Evolutionary conservation across 2,888 invertebrate species (phyloP), one percentile per base, ranked within the genome.

Genomic region (Synanthedon tipuliformis): DNA sequence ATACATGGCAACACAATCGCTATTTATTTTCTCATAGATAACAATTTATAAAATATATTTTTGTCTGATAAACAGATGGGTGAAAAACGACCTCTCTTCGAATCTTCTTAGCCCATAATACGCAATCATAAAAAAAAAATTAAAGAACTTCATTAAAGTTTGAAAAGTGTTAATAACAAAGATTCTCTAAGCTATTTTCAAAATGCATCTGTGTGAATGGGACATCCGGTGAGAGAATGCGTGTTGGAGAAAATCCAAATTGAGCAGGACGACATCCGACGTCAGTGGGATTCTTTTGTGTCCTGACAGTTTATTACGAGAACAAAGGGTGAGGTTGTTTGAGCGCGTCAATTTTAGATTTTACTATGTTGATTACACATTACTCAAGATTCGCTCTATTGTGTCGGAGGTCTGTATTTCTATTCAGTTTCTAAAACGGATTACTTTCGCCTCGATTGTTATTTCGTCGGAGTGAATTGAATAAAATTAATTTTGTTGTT

Each of bases 241-340:
- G 34, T 34, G 8, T 34, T 34, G 8, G 34, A 34, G 27, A 34
- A 34, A 34, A 69, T 68, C 68, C 75, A 75, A 78, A 80, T 78
- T 77, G 63, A 69, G 65, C 65, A 66, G 67, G 68, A 68, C 65
- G 72, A 75, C 78, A 77, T 76, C 69, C 71, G 73, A 73, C 71
- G 73, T 72, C 75, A 68, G 73, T 68, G 72, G 72, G 72, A 76
- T 80, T 81, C 80, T 81, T 81, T 81, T 81, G 81, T 81, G 63
- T 66, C 66, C 70, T 75, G 78, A 76, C 78, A 77, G 78, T 81
- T 81, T 81, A 81, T 80, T 81, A 80, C 64, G 76, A 76, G 81
- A 80, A 81, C 81, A 81, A 81, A 75, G 78, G 72, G 68, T 73
- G 72, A 72, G 73, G 71, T 69, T 74, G 72, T 78, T 75, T 72